Conservation (phyloP, 2,113 vertebrate species). For the Cephalopterus ornatus region DNA sequence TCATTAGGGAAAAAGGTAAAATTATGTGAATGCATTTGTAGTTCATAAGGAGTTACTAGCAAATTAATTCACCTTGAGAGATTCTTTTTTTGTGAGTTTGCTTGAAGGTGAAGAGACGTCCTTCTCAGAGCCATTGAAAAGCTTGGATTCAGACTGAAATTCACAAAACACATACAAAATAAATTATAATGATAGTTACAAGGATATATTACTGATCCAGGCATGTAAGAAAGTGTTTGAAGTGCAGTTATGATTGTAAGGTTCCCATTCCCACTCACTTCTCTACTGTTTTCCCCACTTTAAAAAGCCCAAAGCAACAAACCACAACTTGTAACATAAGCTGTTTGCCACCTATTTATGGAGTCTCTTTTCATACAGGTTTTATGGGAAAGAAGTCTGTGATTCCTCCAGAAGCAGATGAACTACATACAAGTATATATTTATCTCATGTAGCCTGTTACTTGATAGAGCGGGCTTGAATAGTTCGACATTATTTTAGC, state of each 20-base stretch:
- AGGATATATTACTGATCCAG: not conserved
- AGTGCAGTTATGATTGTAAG: not conserved
- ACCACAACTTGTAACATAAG: not conserved
- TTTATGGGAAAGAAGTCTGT: not conserved
- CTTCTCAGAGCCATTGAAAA: conserved; percentile 98
- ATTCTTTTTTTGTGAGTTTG: conserved; percentile 99
- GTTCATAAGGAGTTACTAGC: not conserved
- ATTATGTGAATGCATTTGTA: not conserved
- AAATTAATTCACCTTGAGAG: conserved; percentile 88
- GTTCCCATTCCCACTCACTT: not conserved
- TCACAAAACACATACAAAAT: conserved; percentile 20
- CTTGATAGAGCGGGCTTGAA: not conserved
- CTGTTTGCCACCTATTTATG: not conserved
- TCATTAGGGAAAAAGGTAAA: not conserved
- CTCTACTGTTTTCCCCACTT: not conserved
- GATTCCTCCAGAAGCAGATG: not conserved
- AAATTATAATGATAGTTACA: not conserved
- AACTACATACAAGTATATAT: not conserved
- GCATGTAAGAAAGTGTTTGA: not conserved
- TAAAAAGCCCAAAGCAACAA: not conserved
- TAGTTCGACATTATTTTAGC: not conserved
- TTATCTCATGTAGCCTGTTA: not conserved
- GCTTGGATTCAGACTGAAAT: conserved; percentile 94
- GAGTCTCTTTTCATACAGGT: not conserved
- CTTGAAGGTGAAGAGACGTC: conserved; percentile 86